These are phyloP conservation scores for Dryococelus australis DNA, from an alignment of 2,888 invertebrate species.

Conservation along the genomic window DNA sequence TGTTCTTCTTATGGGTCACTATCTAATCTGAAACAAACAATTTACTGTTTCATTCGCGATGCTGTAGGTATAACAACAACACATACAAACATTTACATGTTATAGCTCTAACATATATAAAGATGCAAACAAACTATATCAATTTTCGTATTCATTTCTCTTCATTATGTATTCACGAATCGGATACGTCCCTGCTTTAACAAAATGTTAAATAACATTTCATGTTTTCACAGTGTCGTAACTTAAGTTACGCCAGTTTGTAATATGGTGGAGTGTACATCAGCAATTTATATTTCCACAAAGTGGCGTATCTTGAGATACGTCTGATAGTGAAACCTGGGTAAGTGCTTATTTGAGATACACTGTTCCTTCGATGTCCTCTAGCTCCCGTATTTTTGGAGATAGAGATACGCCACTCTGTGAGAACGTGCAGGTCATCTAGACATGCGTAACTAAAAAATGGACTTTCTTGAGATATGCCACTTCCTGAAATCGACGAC, in stretches of 20 bases:
- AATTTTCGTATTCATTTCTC: background rate
- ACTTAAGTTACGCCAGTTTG: background rate
- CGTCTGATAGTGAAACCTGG: background rate
- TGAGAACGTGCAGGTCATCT: background rate
- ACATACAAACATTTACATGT: background rate
- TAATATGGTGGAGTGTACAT: background rate
- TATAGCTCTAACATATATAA: background rate
- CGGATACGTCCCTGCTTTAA: background rate
- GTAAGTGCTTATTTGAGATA: background rate
- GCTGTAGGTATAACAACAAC: background rate
- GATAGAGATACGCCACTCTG: background rate
- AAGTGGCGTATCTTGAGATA: constrained; percentile 1
- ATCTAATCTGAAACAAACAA: background rate
- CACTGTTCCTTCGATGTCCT: background rate
- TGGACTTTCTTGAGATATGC: background rate
- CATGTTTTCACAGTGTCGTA: background rate
- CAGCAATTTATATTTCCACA: constrained; percentile 1
- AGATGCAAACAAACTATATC: background rate
- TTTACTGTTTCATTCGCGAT: background rate
- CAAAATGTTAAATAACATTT: background rate
- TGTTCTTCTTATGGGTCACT: background rate
- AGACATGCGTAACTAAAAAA: background rate
- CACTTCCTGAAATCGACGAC: background rate
- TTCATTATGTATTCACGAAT: background rate
- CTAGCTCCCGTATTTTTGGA: background rate